Conservation (phyloP, 2,113 vertebrate genomes). For the Misgurnus anguillicaudatus region DNA sequence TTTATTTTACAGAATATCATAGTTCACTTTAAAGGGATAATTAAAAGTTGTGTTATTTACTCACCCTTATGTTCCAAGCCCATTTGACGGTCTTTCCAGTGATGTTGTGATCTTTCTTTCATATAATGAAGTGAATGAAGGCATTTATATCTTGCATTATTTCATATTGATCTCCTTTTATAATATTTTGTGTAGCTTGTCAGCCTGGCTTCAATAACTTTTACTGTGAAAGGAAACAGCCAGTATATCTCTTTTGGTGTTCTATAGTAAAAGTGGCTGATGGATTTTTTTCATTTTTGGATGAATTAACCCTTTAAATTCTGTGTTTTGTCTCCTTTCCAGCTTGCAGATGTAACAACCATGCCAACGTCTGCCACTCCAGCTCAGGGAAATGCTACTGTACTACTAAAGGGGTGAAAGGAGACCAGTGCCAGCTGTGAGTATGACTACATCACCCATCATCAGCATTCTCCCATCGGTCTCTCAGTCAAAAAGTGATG, state of each 20-base stretch:
- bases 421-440: slow-evolving; percentile 97
- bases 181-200: no score
- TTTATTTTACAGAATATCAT: slow-evolving; percentile 1
- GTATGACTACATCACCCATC: slow-evolving; percentile 65
- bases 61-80: background rate
- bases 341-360: slow-evolving; percentile 72
- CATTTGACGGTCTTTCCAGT: no score
- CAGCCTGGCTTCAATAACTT: background rate
- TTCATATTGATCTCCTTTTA: no score
- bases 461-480: background rate
- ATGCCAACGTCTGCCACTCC: slow-evolving; percentile 90
- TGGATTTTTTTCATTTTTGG: no score
- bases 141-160: background rate
- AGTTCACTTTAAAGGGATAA: background rate
- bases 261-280: no score
- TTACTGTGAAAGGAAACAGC: no score
- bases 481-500: slow-evolving; percentile 12
- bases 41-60: background rate
- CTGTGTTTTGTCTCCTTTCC: background rate
- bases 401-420: slow-evolving; percentile 96
- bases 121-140: no score
- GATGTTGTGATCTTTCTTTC: no score
- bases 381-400: slow-evolving; percentile 96
- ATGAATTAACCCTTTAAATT: background rate
- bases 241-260: no score